Conservation (phyloP, 2,888 invertebrate genomes). For the Lepidocyrtoides sp. region DNA sequence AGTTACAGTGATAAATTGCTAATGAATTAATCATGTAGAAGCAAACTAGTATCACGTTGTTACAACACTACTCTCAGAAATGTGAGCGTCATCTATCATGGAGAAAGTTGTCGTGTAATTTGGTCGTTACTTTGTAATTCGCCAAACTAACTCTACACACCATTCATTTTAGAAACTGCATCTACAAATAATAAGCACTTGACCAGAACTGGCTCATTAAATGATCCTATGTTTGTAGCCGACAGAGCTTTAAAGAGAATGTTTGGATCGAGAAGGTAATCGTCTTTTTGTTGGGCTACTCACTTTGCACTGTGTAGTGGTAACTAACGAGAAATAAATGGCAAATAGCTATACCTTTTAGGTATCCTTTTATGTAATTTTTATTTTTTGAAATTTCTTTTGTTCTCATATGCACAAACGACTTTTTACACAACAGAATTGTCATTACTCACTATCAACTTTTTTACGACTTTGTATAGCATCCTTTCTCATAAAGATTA, state of each 20-base stretch:
- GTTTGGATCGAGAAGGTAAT: background rate
- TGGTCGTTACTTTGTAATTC: background rate
- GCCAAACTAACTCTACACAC: background rate
- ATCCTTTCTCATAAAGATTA: background rate
- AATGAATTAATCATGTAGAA: background rate
- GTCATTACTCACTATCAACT: slow-evolving; percentile 21
- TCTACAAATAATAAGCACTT: background rate
- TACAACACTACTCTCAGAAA: too few species aligned
- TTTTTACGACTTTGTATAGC: background rate
- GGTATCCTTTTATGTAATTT: too few species aligned
- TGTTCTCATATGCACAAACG: slow-evolving; percentile 33
- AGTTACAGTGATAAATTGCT: background rate
- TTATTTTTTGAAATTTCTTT: slow-evolving; percentile 5
- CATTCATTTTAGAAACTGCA: background rate
- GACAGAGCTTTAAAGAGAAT: background rate
- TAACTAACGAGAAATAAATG: background rate
- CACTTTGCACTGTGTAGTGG: background rate
- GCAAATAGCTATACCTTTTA: background rate
- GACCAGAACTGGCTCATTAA: background rate
- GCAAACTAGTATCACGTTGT: background rate
- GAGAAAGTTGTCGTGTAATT: background rate
- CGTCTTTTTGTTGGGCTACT: background rate
- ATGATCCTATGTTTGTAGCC: slow-evolving; percentile 24
- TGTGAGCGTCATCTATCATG: background rate
- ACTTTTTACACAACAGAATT: slow-evolving; percentile 7